Percentiles rank a stretch among this genome's conserved stretches.
phyloP scores from a whole-genome alignment of 2,797 vertebrate species.

The Gymnocypris eckloni region DNA sequence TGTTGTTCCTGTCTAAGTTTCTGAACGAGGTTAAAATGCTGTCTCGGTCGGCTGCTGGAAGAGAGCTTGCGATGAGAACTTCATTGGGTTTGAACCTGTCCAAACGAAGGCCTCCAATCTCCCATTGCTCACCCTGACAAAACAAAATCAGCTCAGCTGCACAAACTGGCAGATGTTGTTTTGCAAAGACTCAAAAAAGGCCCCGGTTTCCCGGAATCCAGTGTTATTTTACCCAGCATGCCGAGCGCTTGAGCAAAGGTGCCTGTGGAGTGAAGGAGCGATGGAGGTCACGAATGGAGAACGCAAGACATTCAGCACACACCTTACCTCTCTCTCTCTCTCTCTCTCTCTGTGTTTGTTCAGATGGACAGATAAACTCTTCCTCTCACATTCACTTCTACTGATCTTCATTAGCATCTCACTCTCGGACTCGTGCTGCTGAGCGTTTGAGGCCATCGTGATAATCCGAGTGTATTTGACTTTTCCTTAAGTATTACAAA shows the following conservation, averaged over 20 bases:
- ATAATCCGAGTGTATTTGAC: neutral
- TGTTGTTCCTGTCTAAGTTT: neutral
- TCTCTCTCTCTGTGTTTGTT: constrained; percentile 52
- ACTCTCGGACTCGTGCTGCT: neutral
- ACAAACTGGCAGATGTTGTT: constrained; percentile 61
- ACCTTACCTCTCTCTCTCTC: constrained; percentile 27
- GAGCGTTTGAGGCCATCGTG: neutral
- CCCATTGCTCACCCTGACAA: constrained; percentile 35
- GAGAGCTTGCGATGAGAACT: neutral
- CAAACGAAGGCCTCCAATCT: neutral
- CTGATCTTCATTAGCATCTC: constrained; percentile 15
- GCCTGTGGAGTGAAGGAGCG: constrained; percentile 48
- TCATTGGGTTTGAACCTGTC: neutral
- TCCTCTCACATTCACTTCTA: neutral
- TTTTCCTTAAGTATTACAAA: constrained; percentile 5
- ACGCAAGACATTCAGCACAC: constrained; percentile 47
- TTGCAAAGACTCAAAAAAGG: constrained; percentile 44
- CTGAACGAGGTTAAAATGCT: neutral
- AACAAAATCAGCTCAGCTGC: constrained; percentile 49
- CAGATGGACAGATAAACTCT: constrained; percentile 52
- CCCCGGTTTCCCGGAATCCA: constrained; percentile 72
- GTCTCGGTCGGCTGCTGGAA: neutral
- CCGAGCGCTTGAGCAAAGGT: constrained; percentile 30
- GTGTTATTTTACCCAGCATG: constrained; percentile 76
- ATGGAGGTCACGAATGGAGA: constrained; percentile 32